A percentile compares a stretch with the other conserved stretches of the same genome.
These are phyloP conservation scores for Octopus bimaculoides DNA, from an alignment of 1,140 invertebrate genomes.

Conservation along the genomic window DNA sequence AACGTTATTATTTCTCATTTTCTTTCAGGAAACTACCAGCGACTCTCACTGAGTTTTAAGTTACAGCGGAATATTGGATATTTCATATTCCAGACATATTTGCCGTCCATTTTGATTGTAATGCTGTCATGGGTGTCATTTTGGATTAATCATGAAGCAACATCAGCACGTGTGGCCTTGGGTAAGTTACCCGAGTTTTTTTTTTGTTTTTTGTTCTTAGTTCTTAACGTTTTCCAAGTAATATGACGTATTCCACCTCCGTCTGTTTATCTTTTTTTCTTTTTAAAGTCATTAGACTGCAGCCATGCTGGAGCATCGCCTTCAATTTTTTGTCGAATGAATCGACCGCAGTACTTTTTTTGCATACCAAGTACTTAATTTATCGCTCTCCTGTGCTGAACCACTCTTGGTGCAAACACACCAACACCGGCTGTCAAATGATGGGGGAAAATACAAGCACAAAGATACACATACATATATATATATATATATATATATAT, in stretches of 20 bases:
- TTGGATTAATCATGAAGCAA: constrained; percentile 83
- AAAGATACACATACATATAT: too few species aligned
- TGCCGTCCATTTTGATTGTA: constrained; percentile 79
- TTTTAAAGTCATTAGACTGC: too few species aligned
- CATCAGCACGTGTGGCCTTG: constrained; percentile 74
- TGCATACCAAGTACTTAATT: too few species aligned
- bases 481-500: too few species aligned
- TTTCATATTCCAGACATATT: constrained; percentile 80
- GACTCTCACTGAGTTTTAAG: constrained; percentile 84
- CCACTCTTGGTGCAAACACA: too few species aligned
- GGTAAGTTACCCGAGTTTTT: constrained; percentile 57
- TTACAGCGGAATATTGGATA: constrained; percentile 77
- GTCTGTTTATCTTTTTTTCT: too few species aligned
- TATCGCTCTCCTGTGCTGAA: too few species aligned
- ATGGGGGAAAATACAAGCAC: too few species aligned
- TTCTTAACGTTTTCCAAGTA: background rate
- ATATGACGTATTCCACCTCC: background rate
- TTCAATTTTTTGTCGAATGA: too few species aligned
- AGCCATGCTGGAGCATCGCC: too few species aligned
- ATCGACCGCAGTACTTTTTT: too few species aligned
- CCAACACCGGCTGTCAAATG: too few species aligned
- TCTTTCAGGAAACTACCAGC: constrained; percentile 70
- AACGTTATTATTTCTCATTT: constrained; percentile 6
- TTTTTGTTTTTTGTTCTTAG: background rate
- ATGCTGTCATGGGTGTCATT: constrained; percentile 87